Base-by-base conservation (phyloP, 2,888 invertebrate species). In the Papilio demoleus region DNA sequence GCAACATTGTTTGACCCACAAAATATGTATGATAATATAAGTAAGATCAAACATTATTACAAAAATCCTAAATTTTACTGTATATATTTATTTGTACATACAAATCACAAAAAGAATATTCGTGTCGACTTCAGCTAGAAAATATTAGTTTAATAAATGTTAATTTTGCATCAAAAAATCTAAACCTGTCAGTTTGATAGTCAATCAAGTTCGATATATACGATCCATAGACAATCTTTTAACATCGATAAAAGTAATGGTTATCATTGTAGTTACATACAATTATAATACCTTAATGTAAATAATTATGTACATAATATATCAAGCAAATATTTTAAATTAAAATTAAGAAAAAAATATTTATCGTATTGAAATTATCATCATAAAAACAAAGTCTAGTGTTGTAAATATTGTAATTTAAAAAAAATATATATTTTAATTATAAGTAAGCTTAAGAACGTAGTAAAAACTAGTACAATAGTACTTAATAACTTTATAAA, bases 31-130 rank as follows among this genome's bases (percentile, higher is more conserved):
- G 24, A 8, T 0, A 53, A 2, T 27, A 1, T 0, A 17, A 5
- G n/a, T 47, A 8, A 22, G 4, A 47, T 12, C 14, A 1, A n/a
- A 4, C n/a, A n/a, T n/a, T n/a, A n/a, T n/a, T n/a, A n/a, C n/a
- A n/a, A n/a, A n/a, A n/a, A n/a, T n/a, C n/a, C n/a, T n/a, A n/a
- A n/a, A n/a, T n/a, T n/a, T 22, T 24, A 50, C n/a, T 53, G 53
- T 53, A 53, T n/a, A 53, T 53, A 53, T 53, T 53, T n/a, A n/a
- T n/a, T n/a, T n/a, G n/a, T 53, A 53, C 14, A 53, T 53, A 53
- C 8, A 27, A 27, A 27, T 50, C 14, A 27, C 6, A 14, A 53
- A 27, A 53, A 5, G 27, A 27, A 27, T 27, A 53, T 27, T n/a
- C 14, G 2, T 27, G 53, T 53, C 27, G 53, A 53, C 14, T 0